Percentiles rank a stretch among this genome's conserved stretches.
phyloP scores from a whole-genome alignment of 2,888 invertebrate species.

The Drosophila helvetica region DNA sequence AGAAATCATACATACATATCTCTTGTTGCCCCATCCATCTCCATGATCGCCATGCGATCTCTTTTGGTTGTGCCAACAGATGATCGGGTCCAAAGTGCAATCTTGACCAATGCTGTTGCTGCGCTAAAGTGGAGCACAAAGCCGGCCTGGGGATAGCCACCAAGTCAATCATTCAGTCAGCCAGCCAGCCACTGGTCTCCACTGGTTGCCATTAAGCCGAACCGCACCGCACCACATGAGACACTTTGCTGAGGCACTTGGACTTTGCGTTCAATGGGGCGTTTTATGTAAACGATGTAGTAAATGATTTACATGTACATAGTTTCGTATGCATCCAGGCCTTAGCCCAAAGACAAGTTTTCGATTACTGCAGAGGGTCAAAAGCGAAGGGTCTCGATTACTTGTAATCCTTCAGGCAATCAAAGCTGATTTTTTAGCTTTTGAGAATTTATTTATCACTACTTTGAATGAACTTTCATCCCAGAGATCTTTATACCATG shows the following conservation, averaged over 20 bases:
- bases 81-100: conserved; percentile 70
- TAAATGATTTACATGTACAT: neutral
- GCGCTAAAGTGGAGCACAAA: conserved; percentile 47
- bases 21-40: conserved; percentile 20
- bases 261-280: conserved; percentile 13
- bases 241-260: neutral
- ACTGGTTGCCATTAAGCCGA: conserved; percentile 2
- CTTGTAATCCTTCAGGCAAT: neutral
- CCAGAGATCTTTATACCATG: neutral
- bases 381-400: neutral
- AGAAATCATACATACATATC: conserved; percentile 11
- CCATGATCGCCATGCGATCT: conserved; percentile 18
- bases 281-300: conserved; percentile 28
- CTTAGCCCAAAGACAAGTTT: neutral
- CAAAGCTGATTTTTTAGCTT: conserved; percentile 13
- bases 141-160: conserved; percentile 16
- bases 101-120: conserved; percentile 23
- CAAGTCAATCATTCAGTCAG: conserved; percentile 1
- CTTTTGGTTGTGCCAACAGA: conserved; percentile 46
- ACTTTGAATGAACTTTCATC: neutral
- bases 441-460: neutral
- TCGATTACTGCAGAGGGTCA: neutral
- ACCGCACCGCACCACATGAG: conserved; percentile 4
- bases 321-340: conserved; percentile 3
- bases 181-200: conserved; percentile 21